Evolutionary conservation across 1,140 invertebrate species (phyloP), one percentile per base, ranked within the genome.

Genomic region (Diorhabda sublineata): DNA sequence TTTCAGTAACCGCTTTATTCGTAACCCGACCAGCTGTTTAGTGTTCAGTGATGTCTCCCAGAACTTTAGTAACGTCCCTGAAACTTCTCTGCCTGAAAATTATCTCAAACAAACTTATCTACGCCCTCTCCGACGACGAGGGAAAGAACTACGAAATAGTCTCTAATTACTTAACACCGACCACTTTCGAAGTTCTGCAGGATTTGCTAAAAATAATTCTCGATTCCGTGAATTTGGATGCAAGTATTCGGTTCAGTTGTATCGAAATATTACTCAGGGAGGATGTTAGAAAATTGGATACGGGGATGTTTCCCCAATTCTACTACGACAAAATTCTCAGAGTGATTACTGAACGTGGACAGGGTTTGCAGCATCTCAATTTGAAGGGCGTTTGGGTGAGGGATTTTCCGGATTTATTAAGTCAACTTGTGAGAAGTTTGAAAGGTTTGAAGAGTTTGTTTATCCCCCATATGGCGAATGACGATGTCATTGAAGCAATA

Each of bases 381-480:
- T 81, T 89, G 66, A 88, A 89, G 83, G 87, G 88, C 42, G 85
- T 90, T 52, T 89, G 88, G 88, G 86, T 89, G 42, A 85, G 87
- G 79, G 87, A 89, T 64, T 85, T 87, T 70, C 83, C 88, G 71
- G 77, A 83, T 61, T 81, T 87, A n/a, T 82, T 89, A 78, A 86
- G 85, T 68, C 80, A 86, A 3, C 78, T 88, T 44, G 82, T 89
- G 3, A 81, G 83, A 65, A 85, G 85, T 52, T 80, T 87, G 66
- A 82, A 78, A 42, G 80, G 85, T 71, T 78, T 89, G 61, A 85
- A 85, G 26, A 84, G 83, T 61, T 75, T 89, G 0, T 85, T 86
- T 75, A 88, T 89, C 70, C 88, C 89, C 0, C 87, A 89, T 66
- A 89, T 89, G 71, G 87, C 88, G 7, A 88, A 89, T 70, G 88